Evolutionary conservation across 23 tunicate genomes (phyloP).

Genomic region (Aplidium turbinatum): DNA sequence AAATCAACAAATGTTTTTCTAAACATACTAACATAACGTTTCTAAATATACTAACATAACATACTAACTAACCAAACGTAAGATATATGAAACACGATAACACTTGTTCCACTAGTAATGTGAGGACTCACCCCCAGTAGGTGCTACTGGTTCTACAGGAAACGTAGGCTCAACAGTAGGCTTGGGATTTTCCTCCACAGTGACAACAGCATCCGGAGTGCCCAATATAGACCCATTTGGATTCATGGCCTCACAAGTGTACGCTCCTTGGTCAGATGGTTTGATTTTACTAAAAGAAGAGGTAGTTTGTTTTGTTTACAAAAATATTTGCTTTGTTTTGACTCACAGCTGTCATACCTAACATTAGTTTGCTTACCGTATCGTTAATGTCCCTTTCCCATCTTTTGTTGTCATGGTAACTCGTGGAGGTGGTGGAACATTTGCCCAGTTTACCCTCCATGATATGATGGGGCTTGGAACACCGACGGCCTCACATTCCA

Average conservation of each 20-base stretch:
- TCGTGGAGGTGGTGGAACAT: conserved; percentile 81
- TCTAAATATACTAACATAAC: no score
- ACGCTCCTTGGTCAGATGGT: conserved; percentile 95
- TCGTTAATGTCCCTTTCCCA: conserved; percentile 71
- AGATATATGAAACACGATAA: no score
- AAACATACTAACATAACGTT: no score
- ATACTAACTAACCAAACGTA: no score
- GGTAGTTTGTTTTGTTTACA: not conserved
- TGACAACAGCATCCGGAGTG: conserved; percentile 78
- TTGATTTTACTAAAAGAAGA: conserved; percentile 32
- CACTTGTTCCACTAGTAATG: no score
- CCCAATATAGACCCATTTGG: conserved; percentile 60
- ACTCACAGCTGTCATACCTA: not conserved
- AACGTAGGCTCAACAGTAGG: no score
- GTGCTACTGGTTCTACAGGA: no score
- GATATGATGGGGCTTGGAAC: conserved; percentile 82
- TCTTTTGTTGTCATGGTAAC: conserved; percentile 75
- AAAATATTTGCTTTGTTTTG: not conserved
- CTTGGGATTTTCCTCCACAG: conserved; percentile 29
- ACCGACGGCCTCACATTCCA: conserved; percentile 86
- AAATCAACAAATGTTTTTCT: no score
- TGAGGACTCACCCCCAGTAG: no score
- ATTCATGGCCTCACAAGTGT: conserved; percentile 96
- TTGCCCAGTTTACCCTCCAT: conserved; percentile 99
- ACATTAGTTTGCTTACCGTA: conserved; percentile 30